phyloP scores from a whole-genome alignment of 2,888 invertebrate genomes.

The Pristionchus mayeri region DNA sequence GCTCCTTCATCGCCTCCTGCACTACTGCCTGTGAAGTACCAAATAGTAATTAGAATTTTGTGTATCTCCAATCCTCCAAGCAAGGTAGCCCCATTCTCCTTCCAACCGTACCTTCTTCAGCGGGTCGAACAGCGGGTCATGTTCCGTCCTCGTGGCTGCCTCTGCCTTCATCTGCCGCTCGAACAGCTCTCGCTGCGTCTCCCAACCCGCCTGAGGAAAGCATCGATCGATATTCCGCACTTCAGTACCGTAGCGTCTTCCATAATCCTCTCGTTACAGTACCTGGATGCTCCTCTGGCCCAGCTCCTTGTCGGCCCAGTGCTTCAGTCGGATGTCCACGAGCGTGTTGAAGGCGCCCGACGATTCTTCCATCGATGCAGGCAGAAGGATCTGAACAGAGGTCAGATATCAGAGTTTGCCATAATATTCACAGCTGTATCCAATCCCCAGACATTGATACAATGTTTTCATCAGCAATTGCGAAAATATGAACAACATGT shows the following conservation, averaged over 20 bases:
- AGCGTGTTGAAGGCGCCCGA: constrained; percentile 81
- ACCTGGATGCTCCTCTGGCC: constrained; percentile 87
- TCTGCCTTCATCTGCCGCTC: constrained; percentile 69
- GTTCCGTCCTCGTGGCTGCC: constrained; percentile 79
- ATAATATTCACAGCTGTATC: too few species aligned
- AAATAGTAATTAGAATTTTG: not conserved
- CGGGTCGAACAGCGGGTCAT: constrained; percentile 91
- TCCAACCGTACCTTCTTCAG: constrained; percentile 82
- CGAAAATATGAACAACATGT: too few species aligned
- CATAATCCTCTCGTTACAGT: not conserved
- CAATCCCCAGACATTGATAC: too few species aligned
- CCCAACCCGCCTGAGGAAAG: constrained; percentile 83
- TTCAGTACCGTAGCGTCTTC: too few species aligned
- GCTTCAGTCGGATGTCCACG: constrained; percentile 91
- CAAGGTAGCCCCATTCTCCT: not conserved
- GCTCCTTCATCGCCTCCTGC: constrained; percentile 87
- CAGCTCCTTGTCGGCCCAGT: constrained; percentile 94
- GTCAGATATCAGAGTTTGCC: too few species aligned
- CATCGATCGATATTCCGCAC: not conserved
- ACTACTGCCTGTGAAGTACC: constrained; percentile 83
- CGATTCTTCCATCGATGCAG: constrained; percentile 87
- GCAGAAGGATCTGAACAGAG: constrained; percentile 86
- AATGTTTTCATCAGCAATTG: too few species aligned
- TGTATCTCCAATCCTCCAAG: not conserved
- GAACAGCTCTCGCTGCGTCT: constrained; percentile 86